Evolutionary conservation across 2,888 invertebrate genomes (phyloP).

Genomic region (Hirtodrosophila trivittata): DNA sequence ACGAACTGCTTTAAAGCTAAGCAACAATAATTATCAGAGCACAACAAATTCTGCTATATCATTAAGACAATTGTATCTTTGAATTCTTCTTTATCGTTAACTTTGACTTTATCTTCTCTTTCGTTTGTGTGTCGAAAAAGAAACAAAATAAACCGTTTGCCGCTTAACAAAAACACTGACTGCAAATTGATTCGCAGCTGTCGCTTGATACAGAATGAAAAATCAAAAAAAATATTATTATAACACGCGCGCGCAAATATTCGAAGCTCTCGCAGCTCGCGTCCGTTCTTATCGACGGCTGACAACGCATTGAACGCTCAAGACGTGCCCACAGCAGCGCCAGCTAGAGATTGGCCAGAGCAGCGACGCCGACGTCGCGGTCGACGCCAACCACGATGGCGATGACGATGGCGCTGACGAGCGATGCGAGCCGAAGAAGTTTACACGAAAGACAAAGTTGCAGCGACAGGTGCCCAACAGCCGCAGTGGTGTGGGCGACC

Average conservation of each 20-base stretch:
- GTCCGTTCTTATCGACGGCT: conserved; percentile 81
- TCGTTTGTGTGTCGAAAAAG: conserved; percentile 8
- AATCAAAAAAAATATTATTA: conserved; percentile 1
- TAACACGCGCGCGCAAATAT: conserved; percentile 56
- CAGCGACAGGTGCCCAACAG: conserved; percentile 70
- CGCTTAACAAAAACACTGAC: conserved; percentile 3
- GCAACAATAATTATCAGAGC: conserved; percentile 20
- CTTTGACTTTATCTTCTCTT: neutral
- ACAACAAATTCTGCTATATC: conserved; percentile 16
- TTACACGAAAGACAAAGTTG: conserved; percentile 43
- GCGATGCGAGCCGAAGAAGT: conserved; percentile 60
- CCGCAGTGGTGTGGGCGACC: conserved; percentile 35
- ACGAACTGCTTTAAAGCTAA: conserved; percentile 7
- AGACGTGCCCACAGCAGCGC: conserved; percentile 61
- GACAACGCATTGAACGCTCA: conserved; percentile 77
- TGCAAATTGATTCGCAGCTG: conserved; percentile 5
- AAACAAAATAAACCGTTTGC: conserved; percentile 5
- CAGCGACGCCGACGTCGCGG: conserved; percentile 16
- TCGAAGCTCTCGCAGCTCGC: conserved; percentile 35
- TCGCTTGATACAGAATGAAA: neutral
- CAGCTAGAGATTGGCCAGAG: conserved; percentile 32
- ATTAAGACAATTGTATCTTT: conserved; percentile 20
- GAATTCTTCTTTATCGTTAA: conserved; percentile 5
- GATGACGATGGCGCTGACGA: conserved; percentile 7
- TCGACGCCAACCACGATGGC: conserved; percentile 5